Percentiles rank a stretch among this genome's conserved stretches.
These are phyloP conservation scores for Romanogobio albipinnatus DNA, from an alignment of 2,113 vertebrate species.

Conservation along the genomic window DNA sequence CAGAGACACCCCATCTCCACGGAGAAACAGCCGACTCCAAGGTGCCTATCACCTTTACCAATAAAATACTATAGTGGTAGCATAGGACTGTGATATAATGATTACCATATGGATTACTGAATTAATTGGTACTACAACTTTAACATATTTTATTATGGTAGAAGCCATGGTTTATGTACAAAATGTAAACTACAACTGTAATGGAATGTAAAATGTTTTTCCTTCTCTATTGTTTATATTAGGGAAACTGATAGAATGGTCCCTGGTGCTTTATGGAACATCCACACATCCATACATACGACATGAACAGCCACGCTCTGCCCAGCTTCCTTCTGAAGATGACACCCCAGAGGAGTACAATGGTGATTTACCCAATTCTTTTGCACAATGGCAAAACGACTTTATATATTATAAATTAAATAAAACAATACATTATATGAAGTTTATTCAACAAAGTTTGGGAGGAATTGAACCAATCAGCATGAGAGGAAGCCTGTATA, in stretches of 20 bases:
- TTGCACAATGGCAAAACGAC: not conserved
- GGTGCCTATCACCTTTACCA: not conserved
- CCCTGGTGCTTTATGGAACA: slow-evolving; percentile 91
- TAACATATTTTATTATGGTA: not conserved
- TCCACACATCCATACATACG: slow-evolving; percentile 81
- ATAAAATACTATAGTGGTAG: not conserved
- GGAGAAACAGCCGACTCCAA: slow-evolving; percentile 75
- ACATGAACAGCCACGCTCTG: slow-evolving; percentile 80
- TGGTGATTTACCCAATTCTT: slow-evolving; percentile 72
- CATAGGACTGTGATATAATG: not conserved
- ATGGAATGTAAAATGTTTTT: not conserved
- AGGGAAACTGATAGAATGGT: slow-evolving; percentile 91
- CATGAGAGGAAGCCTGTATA: too few relatives aligned
- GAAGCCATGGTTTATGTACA: not conserved
- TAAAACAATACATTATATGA: not conserved
- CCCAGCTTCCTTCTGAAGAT: slow-evolving; percentile 73
- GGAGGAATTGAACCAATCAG: too few relatives aligned
- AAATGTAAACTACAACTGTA: not conserved
- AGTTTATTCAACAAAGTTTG: too few relatives aligned
- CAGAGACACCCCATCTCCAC: slow-evolving; percentile 83
- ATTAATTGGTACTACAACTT: not conserved
- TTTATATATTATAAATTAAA: not conserved
- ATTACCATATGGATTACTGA: not conserved
- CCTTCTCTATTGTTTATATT: not conserved
- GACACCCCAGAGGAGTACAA: slow-evolving; percentile 86